Percentiles rank a stretch among this genome's conserved stretches.
phyloP scores from a whole-genome alignment of 2,797 vertebrate species.

The Pseudocheirus occidentalis region DNA sequence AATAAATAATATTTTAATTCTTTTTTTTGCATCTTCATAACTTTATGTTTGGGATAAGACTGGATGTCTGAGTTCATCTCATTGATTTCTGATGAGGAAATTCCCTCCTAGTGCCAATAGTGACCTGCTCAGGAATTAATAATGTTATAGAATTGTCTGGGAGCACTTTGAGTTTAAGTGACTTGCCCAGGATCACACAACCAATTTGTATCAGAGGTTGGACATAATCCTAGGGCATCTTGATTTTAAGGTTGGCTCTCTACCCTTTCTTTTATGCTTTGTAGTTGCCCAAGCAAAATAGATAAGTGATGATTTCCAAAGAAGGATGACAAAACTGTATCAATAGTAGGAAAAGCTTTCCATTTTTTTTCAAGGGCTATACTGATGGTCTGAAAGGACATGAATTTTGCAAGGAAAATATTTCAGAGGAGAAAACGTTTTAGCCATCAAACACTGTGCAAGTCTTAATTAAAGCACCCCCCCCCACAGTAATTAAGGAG shows the following conservation, averaged over 20 bases:
- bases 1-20: not conserved
- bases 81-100: not conserved
- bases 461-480: not conserved
- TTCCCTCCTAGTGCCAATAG: not conserved
- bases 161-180: not conserved
- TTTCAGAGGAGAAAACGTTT: not conserved
- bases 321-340: not conserved
- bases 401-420: not conserved
- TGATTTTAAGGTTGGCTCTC: not conserved
- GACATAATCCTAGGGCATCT: not conserved
- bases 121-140: not conserved
- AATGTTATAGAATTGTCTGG: not conserved
- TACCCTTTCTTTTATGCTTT: not conserved
- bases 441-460: not conserved
- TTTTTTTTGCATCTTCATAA: constrained; percentile 26
- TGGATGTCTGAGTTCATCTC: not conserved
- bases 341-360: not conserved
- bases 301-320: not conserved
- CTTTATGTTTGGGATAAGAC: not conserved
- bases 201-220: not conserved
- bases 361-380: not conserved
- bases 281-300: not conserved
- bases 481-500: not conserved
- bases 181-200: not conserved
- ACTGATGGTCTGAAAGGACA: not conserved